These are phyloP conservation scores for Tenthredo mesomela DNA, from an alignment of 2,888 invertebrate genomes.

Conservation along the genomic window DNA sequence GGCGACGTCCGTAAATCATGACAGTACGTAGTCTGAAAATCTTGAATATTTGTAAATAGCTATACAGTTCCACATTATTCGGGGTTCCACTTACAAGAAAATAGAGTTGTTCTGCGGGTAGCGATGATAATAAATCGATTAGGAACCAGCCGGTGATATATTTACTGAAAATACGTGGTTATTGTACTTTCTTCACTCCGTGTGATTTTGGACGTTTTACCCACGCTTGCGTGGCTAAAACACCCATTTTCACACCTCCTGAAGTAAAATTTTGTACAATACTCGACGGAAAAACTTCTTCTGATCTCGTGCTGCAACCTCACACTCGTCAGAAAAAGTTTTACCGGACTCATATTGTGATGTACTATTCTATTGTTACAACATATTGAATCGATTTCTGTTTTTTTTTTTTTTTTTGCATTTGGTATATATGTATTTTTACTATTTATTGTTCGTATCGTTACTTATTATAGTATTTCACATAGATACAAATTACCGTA, in stretches of 20 bases:
- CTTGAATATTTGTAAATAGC: conserved; percentile 68
- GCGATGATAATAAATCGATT: conserved; percentile 68
- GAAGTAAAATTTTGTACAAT: no score
- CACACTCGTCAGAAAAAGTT: no score
- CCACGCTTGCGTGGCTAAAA: no score
- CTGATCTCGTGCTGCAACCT: no score
- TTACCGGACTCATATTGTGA: no score
- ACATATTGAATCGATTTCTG: conserved; percentile 30
- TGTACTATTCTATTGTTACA: conserved; percentile 41
- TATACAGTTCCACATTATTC: conserved; percentile 62
- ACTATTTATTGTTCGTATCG: conserved; percentile 20
- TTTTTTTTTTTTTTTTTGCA: conserved; percentile 41
- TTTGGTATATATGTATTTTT: neutral
- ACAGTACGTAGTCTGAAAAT: conserved; percentile 71
- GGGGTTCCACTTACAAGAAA: conserved; percentile 48
- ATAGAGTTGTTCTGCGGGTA: conserved; percentile 69
- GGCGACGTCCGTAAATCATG: conserved; percentile 66
- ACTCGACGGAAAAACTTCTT: no score
- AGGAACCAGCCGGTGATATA: conserved; percentile 71
- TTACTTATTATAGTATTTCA: neutral
- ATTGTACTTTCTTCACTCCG: no score
- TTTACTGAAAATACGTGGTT: conserved; percentile 64
- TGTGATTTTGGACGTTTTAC: no score
- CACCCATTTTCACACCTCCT: no score
- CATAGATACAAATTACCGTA: conserved; percentile 60